phyloP scores from a whole-genome alignment of 2,797 vertebrate genomes.

The Dendrocincla fuliginosa region DNA sequence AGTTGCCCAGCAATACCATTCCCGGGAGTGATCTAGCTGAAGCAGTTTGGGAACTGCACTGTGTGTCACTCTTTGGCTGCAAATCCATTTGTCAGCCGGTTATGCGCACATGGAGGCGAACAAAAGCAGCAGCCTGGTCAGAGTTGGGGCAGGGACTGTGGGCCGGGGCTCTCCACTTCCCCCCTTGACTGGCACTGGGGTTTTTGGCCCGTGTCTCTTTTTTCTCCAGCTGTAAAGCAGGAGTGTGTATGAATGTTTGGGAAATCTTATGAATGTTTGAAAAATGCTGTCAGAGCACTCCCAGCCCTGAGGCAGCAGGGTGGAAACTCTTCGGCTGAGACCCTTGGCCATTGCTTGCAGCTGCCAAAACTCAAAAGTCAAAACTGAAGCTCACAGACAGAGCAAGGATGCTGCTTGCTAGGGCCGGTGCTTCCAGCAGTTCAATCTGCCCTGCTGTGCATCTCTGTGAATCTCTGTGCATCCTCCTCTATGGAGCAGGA shows the following conservation, averaged over 20 bases:
- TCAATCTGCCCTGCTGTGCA: not conserved
- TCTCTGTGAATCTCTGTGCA: not conserved
- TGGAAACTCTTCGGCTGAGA: not conserved
- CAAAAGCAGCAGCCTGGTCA: slow-evolving; percentile 1
- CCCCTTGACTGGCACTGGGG: not conserved
- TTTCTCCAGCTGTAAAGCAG: not conserved
- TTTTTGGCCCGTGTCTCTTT: not conserved
- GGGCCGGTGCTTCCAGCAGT: not conserved
- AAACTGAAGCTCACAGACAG: not conserved
- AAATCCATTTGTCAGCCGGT: slow-evolving; percentile 44
- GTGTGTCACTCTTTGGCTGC: slow-evolving; percentile 41
- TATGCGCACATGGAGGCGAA: not conserved
- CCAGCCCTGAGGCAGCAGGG: not conserved
- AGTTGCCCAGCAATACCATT: not conserved
- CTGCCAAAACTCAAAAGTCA: not conserved
- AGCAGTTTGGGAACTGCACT: slow-evolving; percentile 18
- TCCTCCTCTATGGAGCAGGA: not conserved
- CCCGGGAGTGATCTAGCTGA: not conserved
- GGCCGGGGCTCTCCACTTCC: not conserved
- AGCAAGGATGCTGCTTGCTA: fast-evolving
- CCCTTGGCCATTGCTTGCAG: not conserved
- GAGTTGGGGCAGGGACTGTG: not conserved
- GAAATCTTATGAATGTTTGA: not conserved
- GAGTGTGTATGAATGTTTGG: not conserved
- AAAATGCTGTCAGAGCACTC: not conserved